These are phyloP conservation scores for Panurus biarmicus DNA, from an alignment of 2,113 vertebrate genomes.

Conservation along the genomic window DNA sequence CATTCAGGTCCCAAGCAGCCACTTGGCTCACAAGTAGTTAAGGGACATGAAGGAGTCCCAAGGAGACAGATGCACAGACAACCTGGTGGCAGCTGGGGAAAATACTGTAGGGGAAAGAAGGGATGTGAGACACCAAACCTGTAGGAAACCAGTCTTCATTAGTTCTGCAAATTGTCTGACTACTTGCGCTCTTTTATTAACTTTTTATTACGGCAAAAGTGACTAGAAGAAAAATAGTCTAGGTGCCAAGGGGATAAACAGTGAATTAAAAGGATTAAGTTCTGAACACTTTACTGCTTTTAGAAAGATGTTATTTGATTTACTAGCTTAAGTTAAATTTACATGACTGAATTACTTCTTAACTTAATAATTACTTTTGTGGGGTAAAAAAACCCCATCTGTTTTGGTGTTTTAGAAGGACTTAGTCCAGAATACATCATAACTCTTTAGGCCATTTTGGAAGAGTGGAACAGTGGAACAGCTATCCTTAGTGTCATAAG, in stretches of 20 bases:
- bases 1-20: neutral
- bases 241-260: conserved; percentile 53
- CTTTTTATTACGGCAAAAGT: conserved; percentile 2
- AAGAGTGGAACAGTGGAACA: neutral
- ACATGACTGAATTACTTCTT: conserved; percentile 23
- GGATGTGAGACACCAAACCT: neutral
- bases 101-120: neutral
- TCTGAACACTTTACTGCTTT: conserved; percentile 38
- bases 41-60: neutral
- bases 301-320: conserved; percentile 52
- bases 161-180: neutral
- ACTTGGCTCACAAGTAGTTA: neutral
- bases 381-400: neutral
- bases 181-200: neutral
- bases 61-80: neutral
- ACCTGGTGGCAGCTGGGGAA: neutral
- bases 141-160: neutral
- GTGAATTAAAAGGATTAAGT: conserved; percentile 53
- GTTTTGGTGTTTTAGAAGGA: conserved; percentile 9
- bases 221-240: conserved; percentile 33
- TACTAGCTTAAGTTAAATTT: conserved; percentile 44
- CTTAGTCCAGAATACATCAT: neutral
- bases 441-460: neutral
- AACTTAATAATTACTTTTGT: conserved; percentile 18
- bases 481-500: neutral